Percentiles rank a stretch among this genome's conserved stretches.
These are phyloP conservation scores for Protodeltote pygarga DNA, from an alignment of 2,888 invertebrate species.

Conservation along the genomic window DNA sequence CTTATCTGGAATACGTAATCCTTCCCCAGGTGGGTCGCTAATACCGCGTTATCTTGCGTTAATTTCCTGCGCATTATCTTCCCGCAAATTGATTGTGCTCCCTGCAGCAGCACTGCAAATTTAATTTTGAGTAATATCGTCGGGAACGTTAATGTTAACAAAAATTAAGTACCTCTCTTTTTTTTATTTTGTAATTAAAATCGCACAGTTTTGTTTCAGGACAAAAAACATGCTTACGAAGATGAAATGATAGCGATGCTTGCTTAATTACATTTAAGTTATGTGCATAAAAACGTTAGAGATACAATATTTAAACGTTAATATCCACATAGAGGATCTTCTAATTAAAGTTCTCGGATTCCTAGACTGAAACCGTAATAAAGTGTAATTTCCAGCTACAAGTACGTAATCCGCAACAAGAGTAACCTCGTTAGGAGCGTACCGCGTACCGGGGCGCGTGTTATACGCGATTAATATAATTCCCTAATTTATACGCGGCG, in stretches of 20 bases:
- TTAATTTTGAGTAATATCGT: constrained; percentile 55
- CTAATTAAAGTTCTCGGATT: constrained; percentile 49
- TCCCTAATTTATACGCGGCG: constrained; percentile 78
- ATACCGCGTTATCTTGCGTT: constrained; percentile 77
- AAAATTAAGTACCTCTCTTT: constrained; percentile 25
- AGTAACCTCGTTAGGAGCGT: constrained; percentile 56
- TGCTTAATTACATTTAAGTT: constrained; percentile 21
- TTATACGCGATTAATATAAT: constrained; percentile 80
- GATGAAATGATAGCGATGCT: constrained; percentile 11
- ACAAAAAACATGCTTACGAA: constrained; percentile 16
- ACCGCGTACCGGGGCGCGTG: constrained; percentile 41
- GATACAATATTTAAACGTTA: constrained; percentile 28
- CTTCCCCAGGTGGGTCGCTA: constrained; percentile 76
- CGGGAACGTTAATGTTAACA: constrained; percentile 33
- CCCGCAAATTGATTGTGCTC: constrained; percentile 73
- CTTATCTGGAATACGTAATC: constrained; percentile 76
- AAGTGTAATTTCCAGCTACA: constrained; percentile 54
- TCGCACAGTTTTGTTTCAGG: constrained; percentile 18
- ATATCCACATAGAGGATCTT: constrained; percentile 37
- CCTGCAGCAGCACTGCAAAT: constrained; percentile 50
- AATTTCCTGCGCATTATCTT: constrained; percentile 75
- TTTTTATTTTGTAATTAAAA: constrained; percentile 35
- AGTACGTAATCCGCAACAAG: constrained; percentile 51
- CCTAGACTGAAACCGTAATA: constrained; percentile 51
- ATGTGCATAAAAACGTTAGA: constrained; percentile 21